Percentiles rank a stretch among this genome's conserved stretches.
phyloP scores from a whole-genome alignment of 2,113 vertebrate species.

The Neolamprologus sp. region DNA sequence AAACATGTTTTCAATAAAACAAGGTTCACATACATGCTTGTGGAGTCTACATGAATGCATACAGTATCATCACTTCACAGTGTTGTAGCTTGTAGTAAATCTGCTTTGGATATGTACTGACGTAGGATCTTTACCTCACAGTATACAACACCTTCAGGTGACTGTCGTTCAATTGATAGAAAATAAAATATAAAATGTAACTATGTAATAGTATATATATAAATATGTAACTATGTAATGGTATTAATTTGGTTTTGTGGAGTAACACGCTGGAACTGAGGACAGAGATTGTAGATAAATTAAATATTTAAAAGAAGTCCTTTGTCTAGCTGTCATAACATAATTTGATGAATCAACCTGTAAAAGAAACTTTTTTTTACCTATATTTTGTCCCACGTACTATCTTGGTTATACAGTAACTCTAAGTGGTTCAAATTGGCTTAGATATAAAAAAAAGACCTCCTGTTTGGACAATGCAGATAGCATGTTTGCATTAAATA shows the following conservation, averaged over 20 bases:
- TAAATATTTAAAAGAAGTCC: neutral
- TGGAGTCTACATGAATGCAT: neutral
- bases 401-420: neutral
- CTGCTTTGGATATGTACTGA: rapidly evolving
- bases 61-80: too few relatives aligned
- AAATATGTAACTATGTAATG: neutral
- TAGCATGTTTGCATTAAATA: neutral
- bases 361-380: neutral
- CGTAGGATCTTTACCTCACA: neutral
- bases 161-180: neutral
- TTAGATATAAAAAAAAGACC: neutral
- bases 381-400: neutral
- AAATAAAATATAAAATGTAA: neutral
- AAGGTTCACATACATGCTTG: neutral
- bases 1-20: rapidly evolving
- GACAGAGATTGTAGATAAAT: neutral
- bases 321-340: neutral
- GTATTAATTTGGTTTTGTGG: neutral
- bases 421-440: too few relatives aligned
- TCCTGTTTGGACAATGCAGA: rapidly evolving
- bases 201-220: neutral
- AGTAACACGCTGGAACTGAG: neutral
- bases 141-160: rapidly evolving
- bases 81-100: neutral
- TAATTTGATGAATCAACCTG: neutral